Conservation (phyloP, 2,888 invertebrate species). For the Aspidapion aeneum region DNA sequence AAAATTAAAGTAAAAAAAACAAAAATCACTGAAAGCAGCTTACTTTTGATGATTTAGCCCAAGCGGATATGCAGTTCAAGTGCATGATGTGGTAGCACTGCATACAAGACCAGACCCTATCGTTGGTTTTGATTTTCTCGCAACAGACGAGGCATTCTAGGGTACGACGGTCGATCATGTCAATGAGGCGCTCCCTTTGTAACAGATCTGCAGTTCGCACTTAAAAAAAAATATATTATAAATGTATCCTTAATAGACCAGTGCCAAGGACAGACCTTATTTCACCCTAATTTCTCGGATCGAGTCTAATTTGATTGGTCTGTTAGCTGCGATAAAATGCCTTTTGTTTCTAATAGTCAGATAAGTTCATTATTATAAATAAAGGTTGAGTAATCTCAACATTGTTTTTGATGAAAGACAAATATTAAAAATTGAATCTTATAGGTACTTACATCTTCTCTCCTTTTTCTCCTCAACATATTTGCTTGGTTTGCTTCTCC, state of each 20-base stretch:
- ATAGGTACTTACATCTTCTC: background rate
- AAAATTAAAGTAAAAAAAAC: too few species aligned
- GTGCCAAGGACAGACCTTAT: background rate
- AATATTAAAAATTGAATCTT: too few species aligned
- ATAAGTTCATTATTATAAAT: too few species aligned
- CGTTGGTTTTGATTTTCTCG: constrained; percentile 74
- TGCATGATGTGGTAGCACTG: constrained; percentile 94
- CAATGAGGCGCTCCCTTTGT: constrained; percentile 78
- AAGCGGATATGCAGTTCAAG: constrained; percentile 83
- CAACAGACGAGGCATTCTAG: constrained; percentile 96
- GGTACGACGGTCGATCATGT: constrained; percentile 75
- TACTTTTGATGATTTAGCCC: constrained; percentile 79
- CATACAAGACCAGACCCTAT: constrained; percentile 86
- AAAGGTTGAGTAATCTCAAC: too few species aligned
- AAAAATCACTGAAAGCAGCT: background rate
- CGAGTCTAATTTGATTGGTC: constrained; percentile 4
- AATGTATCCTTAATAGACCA: background rate
- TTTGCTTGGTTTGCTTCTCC: background rate
- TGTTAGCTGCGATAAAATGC: too few species aligned
- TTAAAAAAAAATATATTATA: constrained; percentile 27
- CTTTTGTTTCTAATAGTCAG: too few species aligned
- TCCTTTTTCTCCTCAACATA: background rate
- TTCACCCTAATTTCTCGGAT: too few species aligned
- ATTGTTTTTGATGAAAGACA: too few species aligned
- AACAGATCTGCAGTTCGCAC: constrained; percentile 67